Evolutionary conservation across 2,113 vertebrate genomes (phyloP), one percentile per base, ranked within the genome.

Genomic region (Siniperca knerii): DNA sequence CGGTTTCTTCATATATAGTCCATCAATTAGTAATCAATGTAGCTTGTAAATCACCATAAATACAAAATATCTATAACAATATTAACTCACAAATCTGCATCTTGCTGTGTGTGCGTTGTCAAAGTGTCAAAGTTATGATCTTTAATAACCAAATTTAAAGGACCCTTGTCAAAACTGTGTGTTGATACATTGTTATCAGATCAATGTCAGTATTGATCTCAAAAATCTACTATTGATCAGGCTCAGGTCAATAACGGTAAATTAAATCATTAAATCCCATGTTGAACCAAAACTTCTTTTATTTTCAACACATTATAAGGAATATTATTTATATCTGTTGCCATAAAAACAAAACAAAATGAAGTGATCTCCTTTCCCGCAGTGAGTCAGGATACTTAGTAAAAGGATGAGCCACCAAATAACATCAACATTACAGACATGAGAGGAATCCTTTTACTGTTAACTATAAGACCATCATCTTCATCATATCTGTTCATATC

Each of bases 401-500:
- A 46, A 46, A 2, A 46, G 44, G 44, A 46, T 12, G 18, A 23
- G 5, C 42, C 4, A 8, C 16, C 20, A 67, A 74, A 58, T 3
- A 35, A 33, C 37, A 75, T 0, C 20, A 46, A 13, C 71, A 21
- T 75, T 16, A 21, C 57, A 71, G 48, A 1, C 50, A 52, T 61
- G 58, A 77, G 71, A 82, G 50, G 23, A 75, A 54, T 52, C 13
- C 0, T n/a, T 64, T 71, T 11, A 21, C 52, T 37, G 52, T 50
- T 18, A 33, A 9, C 37, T 44, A 18, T 29, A 42, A 52, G 23
- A 71, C 8, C 20, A 1, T 46, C 46, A 35, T 70, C 73, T 48
- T 64, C 52, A 52, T 72, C n/a, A 12, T 18, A 12, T 40, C 2
- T 70, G 42, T 44, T 85, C 50, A 52, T 50, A 13, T 85, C 77